Evolutionary conservation across 2,113 vertebrate species (phyloP), one percentile per base, ranked within the genome.

Genomic region (Otus sunia): DNA sequence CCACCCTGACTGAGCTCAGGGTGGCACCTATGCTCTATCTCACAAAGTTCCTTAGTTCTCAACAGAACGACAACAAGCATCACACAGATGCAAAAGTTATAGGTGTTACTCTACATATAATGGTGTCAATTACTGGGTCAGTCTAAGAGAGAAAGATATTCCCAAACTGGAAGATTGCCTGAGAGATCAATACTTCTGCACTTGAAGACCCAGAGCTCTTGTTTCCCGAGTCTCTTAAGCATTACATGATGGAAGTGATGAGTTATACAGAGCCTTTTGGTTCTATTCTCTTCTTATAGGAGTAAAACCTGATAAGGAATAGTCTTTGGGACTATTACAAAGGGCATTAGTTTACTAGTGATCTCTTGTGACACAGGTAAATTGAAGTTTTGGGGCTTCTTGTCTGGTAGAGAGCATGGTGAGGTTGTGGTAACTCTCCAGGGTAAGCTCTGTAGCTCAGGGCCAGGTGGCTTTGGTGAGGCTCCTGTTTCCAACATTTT

Each of bases 381-480:
- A 56, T 14, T 12, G 58, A 86, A 41, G 2, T 73, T 69, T 41
- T 43, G 12, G 22, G 18, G 8, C 4, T 58, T 34, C 34, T 37
- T 58, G 16, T 11, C 23, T 59, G 45, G 22, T 27, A 55, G 10
- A 60, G 14, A 49, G 23, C 0, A 0, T n/a, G 3, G 1, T 0
- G 2, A 55, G 23, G 2, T 66, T 0, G 0, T 29, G 3, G 19
- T 39, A 11, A 18, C 3, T 49, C 39, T 39, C 4, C 9, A 41
- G 32, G 6, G 1, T 50, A 15, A 72, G 19, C 9, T 60, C 59
- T 53, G 34, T 10, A 53, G 13, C 66, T 68, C 27, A 59, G n/a
- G 20, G 14, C 15, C 29, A 67, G 36, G 15, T 64, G 18, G 29
- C 8, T 29, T 6, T 53, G 37, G 29, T 27, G 39, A 58, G 34